Evolutionary conservation across 2,113 vertebrate genomes (phyloP).

Genomic region (Phalacrocorax brasilianus): DNA sequence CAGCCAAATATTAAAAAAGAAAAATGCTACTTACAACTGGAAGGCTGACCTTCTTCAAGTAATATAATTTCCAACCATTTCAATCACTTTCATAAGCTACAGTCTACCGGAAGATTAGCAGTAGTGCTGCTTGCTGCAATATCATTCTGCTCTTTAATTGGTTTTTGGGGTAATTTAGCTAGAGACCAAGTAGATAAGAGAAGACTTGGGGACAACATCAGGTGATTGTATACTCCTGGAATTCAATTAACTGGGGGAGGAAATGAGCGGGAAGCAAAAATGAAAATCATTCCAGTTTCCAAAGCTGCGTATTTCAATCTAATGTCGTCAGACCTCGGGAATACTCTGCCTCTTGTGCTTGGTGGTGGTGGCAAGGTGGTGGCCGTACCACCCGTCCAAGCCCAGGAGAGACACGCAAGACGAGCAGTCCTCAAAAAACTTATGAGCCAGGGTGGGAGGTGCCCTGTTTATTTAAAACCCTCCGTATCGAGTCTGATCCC

Average conservation of each 20-base stretch:
- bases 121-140: neutral
- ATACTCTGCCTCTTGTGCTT: neutral
- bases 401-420: neutral
- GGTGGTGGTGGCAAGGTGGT: neutral
- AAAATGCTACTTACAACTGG: neutral
- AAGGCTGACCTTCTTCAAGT: neutral
- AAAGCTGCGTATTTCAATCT: neutral
- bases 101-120: neutral
- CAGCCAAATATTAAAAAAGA: neutral
- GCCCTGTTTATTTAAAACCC: neutral
- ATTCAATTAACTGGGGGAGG: neutral
- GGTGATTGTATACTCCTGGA: neutral
- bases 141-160: neutral
- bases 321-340: neutral
- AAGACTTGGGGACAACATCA: neutral
- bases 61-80: constrained; percentile 10
- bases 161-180: neutral
- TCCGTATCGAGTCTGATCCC: neutral
- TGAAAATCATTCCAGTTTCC: neutral
- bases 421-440: neutral
- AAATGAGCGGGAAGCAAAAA: neutral
- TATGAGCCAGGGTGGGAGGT: neutral
- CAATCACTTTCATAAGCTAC: neutral
- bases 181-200: neutral
- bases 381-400: neutral